Conservation (phyloP, 2,888 invertebrate species). For the Willowsia nigromaculata region DNA sequence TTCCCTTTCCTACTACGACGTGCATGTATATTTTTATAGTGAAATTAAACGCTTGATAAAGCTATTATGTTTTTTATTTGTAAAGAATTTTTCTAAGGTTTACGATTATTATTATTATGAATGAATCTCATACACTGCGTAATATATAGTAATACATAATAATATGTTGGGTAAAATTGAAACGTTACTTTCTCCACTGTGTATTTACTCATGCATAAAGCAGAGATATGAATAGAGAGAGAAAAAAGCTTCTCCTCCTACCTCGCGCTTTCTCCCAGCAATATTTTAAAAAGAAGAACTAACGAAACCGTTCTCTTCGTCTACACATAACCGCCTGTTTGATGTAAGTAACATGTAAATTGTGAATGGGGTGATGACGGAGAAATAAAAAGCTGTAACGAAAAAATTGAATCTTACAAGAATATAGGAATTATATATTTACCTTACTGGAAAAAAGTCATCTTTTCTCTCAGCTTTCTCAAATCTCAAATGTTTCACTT, state of each 20-base stretch:
- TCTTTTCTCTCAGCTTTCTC: background rate
- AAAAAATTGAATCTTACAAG: too few species aligned
- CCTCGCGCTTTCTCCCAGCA: background rate
- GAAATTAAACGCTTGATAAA: conserved; percentile 16
- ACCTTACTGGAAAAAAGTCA: background rate
- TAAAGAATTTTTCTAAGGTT: background rate
- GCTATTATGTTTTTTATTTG: background rate
- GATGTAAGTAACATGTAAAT: background rate
- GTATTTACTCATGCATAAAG: conserved; percentile 36
- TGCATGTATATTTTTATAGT: background rate
- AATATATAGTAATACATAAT: background rate
- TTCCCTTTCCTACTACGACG: background rate
- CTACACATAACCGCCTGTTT: background rate
- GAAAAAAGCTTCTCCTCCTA: background rate
- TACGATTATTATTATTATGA: background rate
- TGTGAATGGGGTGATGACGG: background rate
- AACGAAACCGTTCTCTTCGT: background rate
- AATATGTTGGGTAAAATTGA: background rate
- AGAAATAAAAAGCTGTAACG: background rate
- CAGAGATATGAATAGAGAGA: conserved; percentile 28
- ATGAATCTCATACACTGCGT: conserved; percentile 38
- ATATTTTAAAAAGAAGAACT: background rate
- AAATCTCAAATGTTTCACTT: conserved; percentile 7
- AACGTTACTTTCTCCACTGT: background rate
- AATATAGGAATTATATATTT: background rate